Evolutionary conservation across 2,888 invertebrate genomes (phyloP).

Genomic region (Synergus japonicus): DNA sequence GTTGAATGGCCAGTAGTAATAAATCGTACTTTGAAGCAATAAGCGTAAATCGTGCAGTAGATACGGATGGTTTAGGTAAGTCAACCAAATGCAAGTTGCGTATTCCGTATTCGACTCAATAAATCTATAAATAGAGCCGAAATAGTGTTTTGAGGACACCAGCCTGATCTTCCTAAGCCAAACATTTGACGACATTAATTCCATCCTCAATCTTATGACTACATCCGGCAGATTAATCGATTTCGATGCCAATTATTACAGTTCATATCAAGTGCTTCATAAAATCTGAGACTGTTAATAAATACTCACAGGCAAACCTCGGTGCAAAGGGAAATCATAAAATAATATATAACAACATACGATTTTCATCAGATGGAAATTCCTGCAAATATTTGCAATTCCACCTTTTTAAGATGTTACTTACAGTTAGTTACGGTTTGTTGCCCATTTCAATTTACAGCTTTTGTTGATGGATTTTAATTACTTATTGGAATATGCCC

Average conservation of each 20-base stretch:
- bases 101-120: constrained; percentile 24
- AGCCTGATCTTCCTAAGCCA: neutral
- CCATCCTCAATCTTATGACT: neutral
- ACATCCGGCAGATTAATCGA: neutral
- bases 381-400: too few species aligned
- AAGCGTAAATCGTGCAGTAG: constrained; percentile 27
- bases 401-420: too few species aligned
- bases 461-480: neutral
- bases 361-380: too few species aligned
- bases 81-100: constrained; percentile 13
- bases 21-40: constrained; percentile 18
- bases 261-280: neutral
- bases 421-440: too few species aligned
- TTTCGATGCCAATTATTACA: neutral
- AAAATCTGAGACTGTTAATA: neutral
- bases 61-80: constrained; percentile 24
- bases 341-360: neutral
- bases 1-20: neutral
- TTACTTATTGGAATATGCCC: neutral
- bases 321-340: neutral
- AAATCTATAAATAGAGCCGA: neutral
- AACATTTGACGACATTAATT: constrained; percentile 13
- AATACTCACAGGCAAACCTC: neutral
- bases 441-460: neutral
- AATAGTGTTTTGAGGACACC: constrained; percentile 3